Evolutionary conservation across 1,140 invertebrate genomes (phyloP).

Genomic region (Meteorus sp.): DNA sequence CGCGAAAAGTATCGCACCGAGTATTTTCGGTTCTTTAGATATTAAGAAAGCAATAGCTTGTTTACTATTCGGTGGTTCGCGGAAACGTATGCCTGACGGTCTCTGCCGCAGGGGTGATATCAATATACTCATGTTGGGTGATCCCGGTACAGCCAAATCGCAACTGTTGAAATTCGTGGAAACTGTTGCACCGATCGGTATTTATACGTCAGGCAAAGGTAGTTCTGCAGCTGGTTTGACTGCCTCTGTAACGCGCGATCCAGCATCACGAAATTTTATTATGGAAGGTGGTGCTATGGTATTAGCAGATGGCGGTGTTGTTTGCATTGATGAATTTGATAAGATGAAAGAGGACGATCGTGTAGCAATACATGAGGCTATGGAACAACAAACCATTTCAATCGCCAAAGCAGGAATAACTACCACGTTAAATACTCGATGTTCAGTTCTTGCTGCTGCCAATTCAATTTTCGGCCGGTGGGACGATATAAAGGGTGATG

Average conservation of each 20-base stretch:
- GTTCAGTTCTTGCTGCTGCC: slow-evolving; percentile 97
- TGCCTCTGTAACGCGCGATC: slow-evolving; percentile 95
- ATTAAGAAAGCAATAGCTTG: slow-evolving; percentile 98
- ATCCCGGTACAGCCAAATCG: slow-evolving; percentile 98
- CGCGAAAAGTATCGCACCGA: slow-evolving; percentile 91
- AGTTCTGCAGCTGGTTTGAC: slow-evolving; percentile 98
- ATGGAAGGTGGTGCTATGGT: slow-evolving; percentile 99
- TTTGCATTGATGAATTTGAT: slow-evolving; percentile 99
- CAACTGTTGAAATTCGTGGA: slow-evolving; percentile 98
- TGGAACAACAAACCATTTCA: slow-evolving; percentile 99
- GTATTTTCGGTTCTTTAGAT: slow-evolving; percentile 92
- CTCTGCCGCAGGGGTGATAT: slow-evolving; percentile 95
- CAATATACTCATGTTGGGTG: slow-evolving; percentile 93
- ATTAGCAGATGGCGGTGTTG: slow-evolving; percentile 96
- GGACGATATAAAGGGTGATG: slow-evolving; percentile 97
- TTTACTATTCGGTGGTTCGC: slow-evolving; percentile 89
- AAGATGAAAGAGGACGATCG: slow-evolving; percentile 99
- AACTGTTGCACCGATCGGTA: slow-evolving; percentile 90
- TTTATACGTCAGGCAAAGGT: slow-evolving; percentile 99
- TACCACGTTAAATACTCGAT: slow-evolving; percentile 96
- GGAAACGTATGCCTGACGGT: slow-evolving; percentile 93
- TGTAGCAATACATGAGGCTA: slow-evolving; percentile 99
- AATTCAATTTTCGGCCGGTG: slow-evolving; percentile 98
- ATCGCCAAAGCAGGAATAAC: slow-evolving; percentile 99
- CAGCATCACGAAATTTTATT: slow-evolving; percentile 89